A percentile compares a stretch with the other conserved stretches of the same genome.
Evolutionary conservation across 2,797 vertebrate genomes (phyloP).

Genomic region (Brachyrhaphis roseni): DNA sequence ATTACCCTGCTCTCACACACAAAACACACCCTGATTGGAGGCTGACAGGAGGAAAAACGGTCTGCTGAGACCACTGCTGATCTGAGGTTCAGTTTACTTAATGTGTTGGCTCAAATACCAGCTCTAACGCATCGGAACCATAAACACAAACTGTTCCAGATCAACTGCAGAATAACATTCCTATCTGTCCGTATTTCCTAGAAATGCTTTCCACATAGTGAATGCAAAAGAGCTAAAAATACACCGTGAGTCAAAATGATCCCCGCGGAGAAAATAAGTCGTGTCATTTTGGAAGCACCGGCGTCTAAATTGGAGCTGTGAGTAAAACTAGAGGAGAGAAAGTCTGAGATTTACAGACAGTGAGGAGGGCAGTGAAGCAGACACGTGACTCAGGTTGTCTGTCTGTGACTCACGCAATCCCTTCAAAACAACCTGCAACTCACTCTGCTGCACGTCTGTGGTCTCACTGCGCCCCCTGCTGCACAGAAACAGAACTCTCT

Average conservation of each 20-base stretch:
- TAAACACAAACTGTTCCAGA: background rate
- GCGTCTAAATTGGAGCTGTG: conserved; percentile 4
- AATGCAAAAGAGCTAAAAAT: conserved; percentile 10
- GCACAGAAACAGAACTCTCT: conserved; percentile 4
- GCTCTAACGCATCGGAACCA: background rate
- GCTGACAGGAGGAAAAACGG: background rate
- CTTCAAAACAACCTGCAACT: conserved; percentile 18
- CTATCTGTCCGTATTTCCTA: background rate
- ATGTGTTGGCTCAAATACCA: background rate
- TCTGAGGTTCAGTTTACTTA: background rate
- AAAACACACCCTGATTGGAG: background rate
- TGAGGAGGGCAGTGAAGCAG: conserved; percentile 48
- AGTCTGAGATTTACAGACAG: conserved; percentile 44
- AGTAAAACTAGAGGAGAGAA: conserved; percentile 1
- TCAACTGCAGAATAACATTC: background rate
- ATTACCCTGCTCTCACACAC: background rate
- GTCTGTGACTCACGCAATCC: conserved; percentile 37
- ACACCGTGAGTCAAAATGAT: conserved; percentile 14
- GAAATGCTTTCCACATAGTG: background rate
- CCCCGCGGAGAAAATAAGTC: background rate
- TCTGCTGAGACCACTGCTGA: background rate
- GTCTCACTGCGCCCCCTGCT: conserved; percentile 39
- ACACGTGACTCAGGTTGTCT: conserved; percentile 36
- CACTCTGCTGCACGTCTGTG: conserved; percentile 6
- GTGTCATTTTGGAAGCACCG: conserved; percentile 10